Conservation (phyloP, 2,797 vertebrate species). For the Threskiornis aethiopicus region DNA sequence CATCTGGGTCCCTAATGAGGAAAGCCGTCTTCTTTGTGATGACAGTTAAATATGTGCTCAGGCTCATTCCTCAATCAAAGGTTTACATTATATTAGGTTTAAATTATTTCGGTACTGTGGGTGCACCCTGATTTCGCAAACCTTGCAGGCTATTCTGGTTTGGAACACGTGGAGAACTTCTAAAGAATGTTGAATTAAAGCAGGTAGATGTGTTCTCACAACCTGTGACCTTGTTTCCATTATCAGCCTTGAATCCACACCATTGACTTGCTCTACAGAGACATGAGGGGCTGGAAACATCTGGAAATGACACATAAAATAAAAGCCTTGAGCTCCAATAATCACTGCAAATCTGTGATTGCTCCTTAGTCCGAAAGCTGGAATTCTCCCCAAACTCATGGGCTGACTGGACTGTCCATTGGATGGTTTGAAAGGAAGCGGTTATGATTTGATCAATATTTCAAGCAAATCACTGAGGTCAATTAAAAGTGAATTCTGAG, state of each 20-base stretch:
- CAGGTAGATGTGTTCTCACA: background rate
- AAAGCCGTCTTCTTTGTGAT: slow-evolving; percentile 6
- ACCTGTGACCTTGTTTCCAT: background rate
- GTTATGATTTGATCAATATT: background rate
- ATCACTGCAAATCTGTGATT: background rate
- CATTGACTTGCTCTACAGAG: background rate
- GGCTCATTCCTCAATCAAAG: background rate
- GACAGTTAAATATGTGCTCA: slow-evolving; percentile 15
- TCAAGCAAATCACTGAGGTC: background rate
- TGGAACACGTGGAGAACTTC: background rate
- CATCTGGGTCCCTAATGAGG: background rate
- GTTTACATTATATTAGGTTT: background rate
- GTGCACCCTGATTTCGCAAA: background rate
- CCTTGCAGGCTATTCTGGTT: background rate
- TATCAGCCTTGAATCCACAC: background rate
- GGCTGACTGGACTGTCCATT: background rate
- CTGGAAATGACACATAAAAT: background rate
- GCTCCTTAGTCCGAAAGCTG: background rate
- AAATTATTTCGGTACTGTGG: background rate
- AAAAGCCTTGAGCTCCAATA: background rate
- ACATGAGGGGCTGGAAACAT: background rate
- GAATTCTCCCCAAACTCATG: background rate
- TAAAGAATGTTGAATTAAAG: background rate
- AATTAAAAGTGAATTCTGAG: background rate
- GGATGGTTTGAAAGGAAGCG: background rate